A percentile compares a stretch with the other conserved stretches of the same genome.
Conservation (phyloP, 2,797 vertebrate species). For the Thamnophis elegans region DNA sequence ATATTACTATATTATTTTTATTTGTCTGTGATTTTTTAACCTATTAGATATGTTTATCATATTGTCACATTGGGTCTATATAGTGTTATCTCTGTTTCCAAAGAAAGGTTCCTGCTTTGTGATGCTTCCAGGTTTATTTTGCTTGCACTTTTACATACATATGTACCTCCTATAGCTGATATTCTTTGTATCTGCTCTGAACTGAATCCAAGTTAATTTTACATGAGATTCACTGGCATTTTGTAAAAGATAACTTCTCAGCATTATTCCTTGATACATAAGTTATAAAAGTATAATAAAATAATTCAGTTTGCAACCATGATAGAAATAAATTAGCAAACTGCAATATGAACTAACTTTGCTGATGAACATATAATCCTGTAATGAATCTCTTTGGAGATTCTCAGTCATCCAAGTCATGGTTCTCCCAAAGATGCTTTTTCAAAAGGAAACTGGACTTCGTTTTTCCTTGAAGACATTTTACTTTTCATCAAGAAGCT, state of each 20-base stretch:
- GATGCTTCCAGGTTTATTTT: neutral
- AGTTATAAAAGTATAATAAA: neutral
- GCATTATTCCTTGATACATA: neutral
- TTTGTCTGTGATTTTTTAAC: neutral
- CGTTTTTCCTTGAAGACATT: neutral
- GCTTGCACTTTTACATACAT: neutral
- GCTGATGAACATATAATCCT: neutral
- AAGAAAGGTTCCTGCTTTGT: neutral
- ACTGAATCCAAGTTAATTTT: neutral
- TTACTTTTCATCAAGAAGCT: neutral
- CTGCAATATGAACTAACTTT: neutral
- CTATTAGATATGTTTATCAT: neutral
- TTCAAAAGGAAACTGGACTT: neutral
- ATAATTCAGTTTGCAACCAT: neutral
- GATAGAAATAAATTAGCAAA: neutral
- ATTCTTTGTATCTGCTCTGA: neutral
- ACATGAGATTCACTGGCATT: neutral
- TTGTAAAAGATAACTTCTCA: neutral
- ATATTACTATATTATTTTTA: neutral
- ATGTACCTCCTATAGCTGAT: too few relatives aligned
- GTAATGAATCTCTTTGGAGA: neutral
- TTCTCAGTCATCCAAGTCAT: neutral
- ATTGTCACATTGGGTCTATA: neutral
- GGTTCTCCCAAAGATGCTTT: neutral
- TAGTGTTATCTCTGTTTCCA: neutral